Percentiles rank a stretch among this genome's conserved stretches.
These are phyloP conservation scores for Porites divaricata DNA, from an alignment of 92 coral and sea anemone species.

Conservation along the genomic window DNA sequence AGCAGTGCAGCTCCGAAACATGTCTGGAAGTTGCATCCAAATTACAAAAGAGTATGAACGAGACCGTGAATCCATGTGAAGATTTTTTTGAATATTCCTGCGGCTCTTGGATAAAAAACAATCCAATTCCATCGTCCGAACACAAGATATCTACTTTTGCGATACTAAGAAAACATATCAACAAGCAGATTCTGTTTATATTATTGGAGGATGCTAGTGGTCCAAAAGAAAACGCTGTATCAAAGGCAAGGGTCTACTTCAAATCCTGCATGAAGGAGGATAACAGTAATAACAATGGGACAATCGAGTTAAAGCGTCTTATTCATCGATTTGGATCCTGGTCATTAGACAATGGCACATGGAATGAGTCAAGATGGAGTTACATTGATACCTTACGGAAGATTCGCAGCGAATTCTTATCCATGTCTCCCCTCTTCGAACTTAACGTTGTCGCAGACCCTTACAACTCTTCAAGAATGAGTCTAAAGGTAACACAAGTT, in stretches of 20 bases:
- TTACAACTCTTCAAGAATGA: constrained; percentile 63
- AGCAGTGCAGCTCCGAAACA: neutral
- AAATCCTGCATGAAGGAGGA: constrained; percentile 78
- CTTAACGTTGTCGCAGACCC: constrained; percentile 40
- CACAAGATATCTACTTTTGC: constrained; percentile 31
- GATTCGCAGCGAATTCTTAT: constrained; percentile 53
- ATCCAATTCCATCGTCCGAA: constrained; percentile 75
- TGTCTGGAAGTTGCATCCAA: constrained; percentile 27
- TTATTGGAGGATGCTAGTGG: constrained; percentile 54
- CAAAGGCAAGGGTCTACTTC: constrained; percentile 72
- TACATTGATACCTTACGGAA: constrained; percentile 43
- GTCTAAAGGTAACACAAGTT: constrained; percentile 48
- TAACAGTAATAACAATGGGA: constrained; percentile 52
- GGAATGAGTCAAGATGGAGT: constrained; percentile 75
- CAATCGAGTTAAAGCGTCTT: constrained; percentile 44
- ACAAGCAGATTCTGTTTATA: constrained; percentile 50
- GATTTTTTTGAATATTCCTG: constrained; percentile 79
- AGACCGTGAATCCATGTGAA: constrained; percentile 72
- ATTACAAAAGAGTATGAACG: constrained; percentile 39
- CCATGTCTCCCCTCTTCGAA: constrained; percentile 49
- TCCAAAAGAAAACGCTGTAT: constrained; percentile 71
- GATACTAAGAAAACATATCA: neutral
- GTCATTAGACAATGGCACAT: constrained; percentile 66
- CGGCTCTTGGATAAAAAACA: constrained; percentile 74
- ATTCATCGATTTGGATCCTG: constrained; percentile 80